Evolutionary conservation across 2,113 vertebrate species (phyloP).

Genomic region (Sapayoa aenigma): DNA sequence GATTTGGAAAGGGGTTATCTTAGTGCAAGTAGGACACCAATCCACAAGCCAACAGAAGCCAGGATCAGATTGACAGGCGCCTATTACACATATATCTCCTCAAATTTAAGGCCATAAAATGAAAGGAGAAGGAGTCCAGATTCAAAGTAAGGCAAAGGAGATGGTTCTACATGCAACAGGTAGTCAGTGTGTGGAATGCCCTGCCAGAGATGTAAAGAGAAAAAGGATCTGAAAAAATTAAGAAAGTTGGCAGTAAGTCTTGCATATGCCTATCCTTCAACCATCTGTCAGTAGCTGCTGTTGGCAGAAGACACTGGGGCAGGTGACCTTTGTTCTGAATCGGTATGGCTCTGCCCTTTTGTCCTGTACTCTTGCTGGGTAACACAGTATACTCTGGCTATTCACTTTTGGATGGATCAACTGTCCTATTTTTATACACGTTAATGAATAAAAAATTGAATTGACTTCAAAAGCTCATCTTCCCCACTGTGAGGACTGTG

Average conservation of each 20-base stretch:
- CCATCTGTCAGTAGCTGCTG: background rate
- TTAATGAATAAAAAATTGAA: constrained; percentile 24
- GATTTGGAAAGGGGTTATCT: background rate
- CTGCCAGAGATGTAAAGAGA: background rate
- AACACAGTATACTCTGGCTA: background rate
- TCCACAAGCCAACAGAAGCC: background rate
- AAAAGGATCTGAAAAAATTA: background rate
- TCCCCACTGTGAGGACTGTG: background rate
- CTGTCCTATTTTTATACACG: background rate
- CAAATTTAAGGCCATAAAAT: background rate
- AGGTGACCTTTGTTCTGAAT: background rate
- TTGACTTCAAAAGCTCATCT: background rate
- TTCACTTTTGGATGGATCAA: background rate
- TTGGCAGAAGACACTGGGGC: background rate
- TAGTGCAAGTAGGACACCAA: background rate
- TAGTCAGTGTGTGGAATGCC: background rate
- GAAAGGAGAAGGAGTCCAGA: background rate
- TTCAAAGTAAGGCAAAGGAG: background rate
- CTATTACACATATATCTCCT: background rate
- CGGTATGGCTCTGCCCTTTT: background rate
- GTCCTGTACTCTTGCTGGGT: background rate
- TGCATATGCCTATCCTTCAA: background rate
- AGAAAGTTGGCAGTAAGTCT: background rate
- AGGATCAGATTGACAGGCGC: background rate
- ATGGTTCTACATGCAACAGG: background rate